Percentiles rank a stretch among this genome's conserved stretches.
phyloP scores from a whole-genome alignment of 2,888 invertebrate species.

The Galerucella calmariensis region DNA sequence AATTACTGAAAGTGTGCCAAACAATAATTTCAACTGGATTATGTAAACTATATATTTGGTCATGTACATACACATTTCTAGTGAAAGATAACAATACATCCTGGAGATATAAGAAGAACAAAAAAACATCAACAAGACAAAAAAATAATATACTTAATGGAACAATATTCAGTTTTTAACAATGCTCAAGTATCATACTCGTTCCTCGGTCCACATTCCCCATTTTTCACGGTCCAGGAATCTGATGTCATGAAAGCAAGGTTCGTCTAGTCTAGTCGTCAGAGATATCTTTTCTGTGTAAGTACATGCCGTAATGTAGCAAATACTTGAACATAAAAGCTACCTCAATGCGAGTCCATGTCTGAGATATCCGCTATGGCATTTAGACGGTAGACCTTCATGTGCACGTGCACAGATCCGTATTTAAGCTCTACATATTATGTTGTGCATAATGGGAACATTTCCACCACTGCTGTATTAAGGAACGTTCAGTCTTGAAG shows the following conservation, averaged over 20 bases:
- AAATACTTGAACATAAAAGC: constrained; percentile 26
- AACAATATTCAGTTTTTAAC: constrained; percentile 17
- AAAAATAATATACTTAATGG: constrained; percentile 23
- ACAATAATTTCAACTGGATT: neutral
- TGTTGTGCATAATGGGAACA: neutral
- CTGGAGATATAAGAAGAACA: neutral
- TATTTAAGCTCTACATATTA: neutral
- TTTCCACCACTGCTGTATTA: neutral
- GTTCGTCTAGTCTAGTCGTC: constrained; percentile 13
- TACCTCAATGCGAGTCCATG: neutral
- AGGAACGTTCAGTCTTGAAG: neutral
- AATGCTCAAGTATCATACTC: constrained; percentile 10
- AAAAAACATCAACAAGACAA: neutral
- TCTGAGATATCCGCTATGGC: constrained; percentile 8
- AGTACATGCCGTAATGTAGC: constrained; percentile 21
- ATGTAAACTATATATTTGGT: neutral
- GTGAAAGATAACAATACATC: neutral
- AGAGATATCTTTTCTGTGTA: constrained; percentile 25
- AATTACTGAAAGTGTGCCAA: too few relatives aligned
- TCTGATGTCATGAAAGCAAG: constrained; percentile 13
- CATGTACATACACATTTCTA: neutral
- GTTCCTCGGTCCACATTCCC: constrained; percentile 19
- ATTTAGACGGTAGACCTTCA: constrained; percentile 9
- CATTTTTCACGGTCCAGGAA: constrained; percentile 26
- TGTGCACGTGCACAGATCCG: neutral